These are phyloP conservation scores for Monopis laevigella DNA, from an alignment of 2,888 invertebrate genomes.

Conservation along the genomic window DNA sequence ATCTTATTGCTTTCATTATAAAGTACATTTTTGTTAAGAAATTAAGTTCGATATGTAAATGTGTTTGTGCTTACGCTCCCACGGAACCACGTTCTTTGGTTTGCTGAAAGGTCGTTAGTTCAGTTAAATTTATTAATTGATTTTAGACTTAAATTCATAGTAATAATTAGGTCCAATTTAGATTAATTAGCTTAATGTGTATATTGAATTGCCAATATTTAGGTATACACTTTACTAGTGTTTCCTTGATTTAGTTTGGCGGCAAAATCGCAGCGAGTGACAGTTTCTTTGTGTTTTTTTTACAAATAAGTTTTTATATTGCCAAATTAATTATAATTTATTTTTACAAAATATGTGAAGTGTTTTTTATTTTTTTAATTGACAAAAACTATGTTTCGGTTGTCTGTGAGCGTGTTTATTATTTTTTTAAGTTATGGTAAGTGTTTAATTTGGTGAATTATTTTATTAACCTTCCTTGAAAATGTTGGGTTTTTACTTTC, in stretches of 20 bases:
- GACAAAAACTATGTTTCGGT: too few species aligned
- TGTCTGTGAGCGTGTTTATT: too few species aligned
- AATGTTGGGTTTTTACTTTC: too few species aligned
- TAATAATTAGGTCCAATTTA: neutral
- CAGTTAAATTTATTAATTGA: neutral
- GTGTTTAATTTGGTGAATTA: too few species aligned
- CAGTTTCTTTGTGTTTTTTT: neutral
- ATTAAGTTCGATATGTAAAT: neutral
- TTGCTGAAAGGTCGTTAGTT: neutral
- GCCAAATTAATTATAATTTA: neutral
- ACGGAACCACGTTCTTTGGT: neutral
- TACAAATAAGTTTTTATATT: neutral
- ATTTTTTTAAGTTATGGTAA: neutral
- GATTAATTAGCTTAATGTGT: neutral
- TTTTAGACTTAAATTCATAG: too few species aligned
- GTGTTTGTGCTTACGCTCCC: neutral
- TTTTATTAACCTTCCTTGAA: too few species aligned
- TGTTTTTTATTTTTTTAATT: neutral
- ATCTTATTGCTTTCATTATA: neutral
- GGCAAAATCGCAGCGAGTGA: neutral
- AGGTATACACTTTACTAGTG: neutral
- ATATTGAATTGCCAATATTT: too few species aligned
- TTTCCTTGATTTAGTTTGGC: constrained; percentile 10
- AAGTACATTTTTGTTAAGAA: neutral
- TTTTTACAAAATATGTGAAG: neutral